Evolutionary conservation across 2,797 vertebrate species (phyloP).

Genomic region (Melanotaenia maccullochi): DNA sequence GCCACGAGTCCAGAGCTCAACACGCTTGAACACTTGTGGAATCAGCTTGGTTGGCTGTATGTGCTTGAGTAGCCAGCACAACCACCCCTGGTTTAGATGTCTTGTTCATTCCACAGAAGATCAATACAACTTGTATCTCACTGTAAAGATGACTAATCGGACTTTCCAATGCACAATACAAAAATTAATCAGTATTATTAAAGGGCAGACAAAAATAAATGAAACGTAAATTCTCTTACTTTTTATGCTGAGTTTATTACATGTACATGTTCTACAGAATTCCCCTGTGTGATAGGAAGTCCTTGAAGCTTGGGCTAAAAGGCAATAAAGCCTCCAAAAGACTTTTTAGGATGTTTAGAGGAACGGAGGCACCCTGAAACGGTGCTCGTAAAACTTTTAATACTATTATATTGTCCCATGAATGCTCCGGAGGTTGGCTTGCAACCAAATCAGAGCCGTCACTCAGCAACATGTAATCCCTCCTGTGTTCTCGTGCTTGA

Average conservation of each 20-base stretch:
- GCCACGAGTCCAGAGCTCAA: no score
- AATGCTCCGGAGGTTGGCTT: slow-evolving; percentile 20
- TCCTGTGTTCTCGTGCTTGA: slow-evolving; percentile 44
- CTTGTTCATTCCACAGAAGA: no score
- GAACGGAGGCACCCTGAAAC: background rate
- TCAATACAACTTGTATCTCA: background rate
- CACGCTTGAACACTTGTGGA: no score
- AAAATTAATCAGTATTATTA: no score
- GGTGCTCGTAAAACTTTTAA: background rate
- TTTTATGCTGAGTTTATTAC: background rate
- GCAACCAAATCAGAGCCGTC: slow-evolving; percentile 66
- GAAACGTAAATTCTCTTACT: no score
- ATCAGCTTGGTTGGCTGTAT: no score
- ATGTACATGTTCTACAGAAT: background rate
- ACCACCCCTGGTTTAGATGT: no score
- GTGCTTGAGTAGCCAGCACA: no score
- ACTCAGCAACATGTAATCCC: slow-evolving; percentile 51
- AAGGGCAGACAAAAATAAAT: no score
- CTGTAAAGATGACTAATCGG: background rate
- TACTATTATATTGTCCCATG: background rate
- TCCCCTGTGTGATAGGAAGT: background rate
- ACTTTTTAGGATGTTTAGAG: background rate
- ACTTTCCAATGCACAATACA: no score
- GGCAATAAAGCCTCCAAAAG: background rate
- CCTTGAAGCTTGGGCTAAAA: background rate